Conservation (phyloP, 2,797 vertebrate species). For the Sorex maritimensis region DNA sequence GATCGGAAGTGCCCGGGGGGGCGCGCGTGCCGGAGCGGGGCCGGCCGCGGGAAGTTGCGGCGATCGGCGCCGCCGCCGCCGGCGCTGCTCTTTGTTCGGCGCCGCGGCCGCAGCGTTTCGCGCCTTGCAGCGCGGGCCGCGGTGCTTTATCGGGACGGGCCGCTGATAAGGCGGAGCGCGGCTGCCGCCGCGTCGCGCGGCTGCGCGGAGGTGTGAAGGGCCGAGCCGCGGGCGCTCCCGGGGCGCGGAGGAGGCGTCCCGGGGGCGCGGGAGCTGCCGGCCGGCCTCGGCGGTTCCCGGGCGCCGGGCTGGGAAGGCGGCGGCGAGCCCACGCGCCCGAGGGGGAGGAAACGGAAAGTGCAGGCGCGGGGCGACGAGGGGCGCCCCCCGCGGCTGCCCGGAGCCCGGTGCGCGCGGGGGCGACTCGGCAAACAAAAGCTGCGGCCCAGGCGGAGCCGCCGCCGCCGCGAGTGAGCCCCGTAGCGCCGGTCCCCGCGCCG, state of each 20-base stretch:
- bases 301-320: no score
- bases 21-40: constrained; percentile 44
- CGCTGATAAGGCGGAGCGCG: neutral
- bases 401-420: neutral
- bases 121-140: neutral
- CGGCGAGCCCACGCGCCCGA: constrained; percentile 71
- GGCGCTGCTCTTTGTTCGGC: constrained; percentile 79
- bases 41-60: neutral
- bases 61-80: constrained; percentile 9
- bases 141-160: neutral
- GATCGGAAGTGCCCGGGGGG: constrained; percentile 76
- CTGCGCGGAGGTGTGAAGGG: constrained; percentile 5
- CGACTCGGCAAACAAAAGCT: constrained; percentile 56
- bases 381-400: constrained; percentile 71
- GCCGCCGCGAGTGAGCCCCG: neutral
- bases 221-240: neutral
- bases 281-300: no score
- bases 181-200: neutral
- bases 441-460: neutral
- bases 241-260: neutral
- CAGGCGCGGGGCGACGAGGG: constrained; percentile 39
- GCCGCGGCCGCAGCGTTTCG: constrained; percentile 21
- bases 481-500: no score
- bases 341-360: constrained; percentile 77
- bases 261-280: neutral